Conservation (phyloP, 2,113 vertebrate species). For the Smithornis capensis region DNA sequence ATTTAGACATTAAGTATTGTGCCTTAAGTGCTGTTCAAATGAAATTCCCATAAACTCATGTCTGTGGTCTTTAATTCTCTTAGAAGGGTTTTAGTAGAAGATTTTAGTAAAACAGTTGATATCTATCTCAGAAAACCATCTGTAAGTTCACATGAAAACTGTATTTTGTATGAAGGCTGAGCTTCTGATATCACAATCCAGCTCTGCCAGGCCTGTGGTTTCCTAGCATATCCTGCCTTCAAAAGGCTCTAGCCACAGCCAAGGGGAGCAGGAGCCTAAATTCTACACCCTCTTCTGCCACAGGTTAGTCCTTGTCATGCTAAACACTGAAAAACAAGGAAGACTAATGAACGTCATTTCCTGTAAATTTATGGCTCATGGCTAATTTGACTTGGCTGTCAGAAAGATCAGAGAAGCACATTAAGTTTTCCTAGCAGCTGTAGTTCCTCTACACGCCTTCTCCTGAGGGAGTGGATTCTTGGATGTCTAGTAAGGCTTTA, state of each 20-base stretch:
- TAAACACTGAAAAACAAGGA: not conserved
- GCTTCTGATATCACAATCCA: not conserved
- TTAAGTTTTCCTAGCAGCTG: not conserved
- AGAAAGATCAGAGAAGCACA: not conserved
- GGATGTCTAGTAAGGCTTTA: not conserved
- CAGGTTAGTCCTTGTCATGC: not conserved
- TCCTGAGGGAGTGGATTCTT: not conserved
- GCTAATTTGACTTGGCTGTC: conserved; percentile 20
- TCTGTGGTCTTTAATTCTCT: not conserved
- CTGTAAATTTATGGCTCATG: not conserved
- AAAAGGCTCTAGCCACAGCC: not conserved
- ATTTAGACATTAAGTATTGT: not conserved
- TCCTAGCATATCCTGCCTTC: not conserved
- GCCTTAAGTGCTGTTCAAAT: not conserved
- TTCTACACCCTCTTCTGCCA: not conserved
- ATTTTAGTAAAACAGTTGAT: not conserved
- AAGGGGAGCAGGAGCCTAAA: not conserved
- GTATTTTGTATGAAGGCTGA: not conserved
- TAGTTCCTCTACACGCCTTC: not conserved
- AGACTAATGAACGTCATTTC: conserved; percentile 10
- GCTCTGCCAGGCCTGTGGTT: not conserved
- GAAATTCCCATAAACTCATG: not conserved
- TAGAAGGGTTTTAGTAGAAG: not conserved
- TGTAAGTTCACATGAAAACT: not conserved
- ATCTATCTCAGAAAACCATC: not conserved